These are phyloP conservation scores for Zapus hudsonius DNA, from an alignment of 2,113 vertebrate genomes.

Conservation along the genomic window DNA sequence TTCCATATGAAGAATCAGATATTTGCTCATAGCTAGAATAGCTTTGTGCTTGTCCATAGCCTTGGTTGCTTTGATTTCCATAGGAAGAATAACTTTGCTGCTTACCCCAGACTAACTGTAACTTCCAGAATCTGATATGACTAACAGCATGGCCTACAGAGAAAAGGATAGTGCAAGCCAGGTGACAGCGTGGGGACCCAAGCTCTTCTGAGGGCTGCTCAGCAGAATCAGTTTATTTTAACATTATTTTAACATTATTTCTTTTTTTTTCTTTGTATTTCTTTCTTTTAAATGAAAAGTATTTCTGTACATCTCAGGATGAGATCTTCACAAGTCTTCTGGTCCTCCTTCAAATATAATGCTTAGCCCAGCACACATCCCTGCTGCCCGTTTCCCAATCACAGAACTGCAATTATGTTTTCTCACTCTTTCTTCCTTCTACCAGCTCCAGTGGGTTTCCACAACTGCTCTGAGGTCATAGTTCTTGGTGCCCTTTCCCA, in stretches of 20 bases:
- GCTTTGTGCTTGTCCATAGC: slow-evolving; percentile 90
- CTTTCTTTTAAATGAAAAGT: slow-evolving; percentile 14
- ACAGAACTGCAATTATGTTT: background rate
- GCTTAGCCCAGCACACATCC: too few species aligned
- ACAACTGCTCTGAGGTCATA: background rate
- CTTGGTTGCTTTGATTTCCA: slow-evolving; percentile 86
- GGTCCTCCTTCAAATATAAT: background rate
- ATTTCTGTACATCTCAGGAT: slow-evolving; percentile 9
- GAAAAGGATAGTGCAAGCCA: too few species aligned
- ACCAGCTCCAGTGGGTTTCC: slow-evolving; percentile 3
- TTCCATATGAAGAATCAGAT: slow-evolving; percentile 86
- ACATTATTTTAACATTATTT: too few species aligned
- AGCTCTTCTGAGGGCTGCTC: too few species aligned
- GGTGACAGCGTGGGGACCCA: too few species aligned
- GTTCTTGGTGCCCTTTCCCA: background rate
- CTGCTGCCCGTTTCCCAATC: background rate
- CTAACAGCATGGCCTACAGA: too few species aligned
- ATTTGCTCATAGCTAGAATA: slow-evolving; percentile 88
- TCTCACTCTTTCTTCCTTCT: background rate
- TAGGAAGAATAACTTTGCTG: too few species aligned
- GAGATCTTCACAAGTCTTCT: background rate
- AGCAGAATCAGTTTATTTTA: too few species aligned
- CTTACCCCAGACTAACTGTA: too few species aligned
- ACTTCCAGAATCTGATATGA: too few species aligned
- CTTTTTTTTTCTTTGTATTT: too few species aligned